phyloP scores from a whole-genome alignment of 2,888 invertebrate genomes.

The Elegia similella region DNA sequence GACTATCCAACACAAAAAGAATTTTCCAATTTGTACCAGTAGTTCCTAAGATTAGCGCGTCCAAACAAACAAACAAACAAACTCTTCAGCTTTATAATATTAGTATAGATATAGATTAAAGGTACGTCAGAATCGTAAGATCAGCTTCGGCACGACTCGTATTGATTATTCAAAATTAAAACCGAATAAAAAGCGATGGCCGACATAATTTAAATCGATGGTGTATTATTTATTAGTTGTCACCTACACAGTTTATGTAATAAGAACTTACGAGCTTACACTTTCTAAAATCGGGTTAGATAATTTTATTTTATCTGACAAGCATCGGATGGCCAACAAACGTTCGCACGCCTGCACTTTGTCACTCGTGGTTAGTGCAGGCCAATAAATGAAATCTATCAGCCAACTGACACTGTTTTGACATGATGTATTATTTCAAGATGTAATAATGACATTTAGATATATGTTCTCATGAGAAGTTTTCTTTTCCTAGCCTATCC shows the following conservation, averaged over 20 bases:
- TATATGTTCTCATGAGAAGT: not conserved
- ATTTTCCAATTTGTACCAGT: too few species aligned
- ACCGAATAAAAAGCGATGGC: not conserved
- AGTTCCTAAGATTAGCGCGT: too few species aligned
- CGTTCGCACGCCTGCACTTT: conserved; percentile 3
- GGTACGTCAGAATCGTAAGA: too few species aligned
- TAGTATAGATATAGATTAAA: too few species aligned
- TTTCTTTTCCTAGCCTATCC: too few species aligned
- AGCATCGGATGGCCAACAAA: conserved; percentile 16
- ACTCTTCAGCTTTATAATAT: too few species aligned
- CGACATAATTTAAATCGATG: conserved; percentile 2
- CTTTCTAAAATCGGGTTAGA: conserved; percentile 29
- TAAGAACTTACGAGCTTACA: conserved; percentile 21
- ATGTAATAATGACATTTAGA: not conserved
- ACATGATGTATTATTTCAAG: not conserved
- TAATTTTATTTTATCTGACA: conserved; percentile 27
- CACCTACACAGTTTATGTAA: conserved; percentile 14
- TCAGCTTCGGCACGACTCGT: too few species aligned
- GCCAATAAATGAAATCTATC: not conserved
- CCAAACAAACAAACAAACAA: too few species aligned
- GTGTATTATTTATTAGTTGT: conserved; percentile 14
- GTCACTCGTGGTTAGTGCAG: not conserved
- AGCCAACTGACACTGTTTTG: not conserved
- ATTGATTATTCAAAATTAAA: too few species aligned
- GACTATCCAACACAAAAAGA: too few species aligned